phyloP scores from a whole-genome alignment of 2,888 invertebrate species.

The Thelaira solivaga region DNA sequence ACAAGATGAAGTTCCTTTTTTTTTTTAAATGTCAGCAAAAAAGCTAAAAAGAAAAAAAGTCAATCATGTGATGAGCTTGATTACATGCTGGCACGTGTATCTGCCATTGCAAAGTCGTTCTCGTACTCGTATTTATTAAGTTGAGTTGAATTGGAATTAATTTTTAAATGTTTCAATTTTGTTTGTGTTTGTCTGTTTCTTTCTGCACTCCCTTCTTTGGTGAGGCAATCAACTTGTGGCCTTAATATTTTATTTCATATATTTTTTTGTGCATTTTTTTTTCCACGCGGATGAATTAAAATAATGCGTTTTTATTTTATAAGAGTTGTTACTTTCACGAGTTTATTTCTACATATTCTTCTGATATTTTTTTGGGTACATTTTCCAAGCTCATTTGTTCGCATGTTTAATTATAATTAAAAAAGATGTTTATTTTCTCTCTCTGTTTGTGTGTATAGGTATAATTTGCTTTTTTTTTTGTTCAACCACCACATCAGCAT shows the following conservation, averaged over 20 bases:
- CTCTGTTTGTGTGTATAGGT: slow-evolving; percentile 19
- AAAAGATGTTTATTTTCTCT: no score
- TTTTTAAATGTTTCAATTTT: slow-evolving; percentile 63
- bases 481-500: slow-evolving; percentile 36
- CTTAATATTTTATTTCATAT: slow-evolving; percentile 2
- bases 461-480: not conserved
- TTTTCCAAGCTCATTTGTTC: slow-evolving; percentile 48
- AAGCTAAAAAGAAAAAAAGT: slow-evolving; percentile 16
- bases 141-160: slow-evolving; percentile 55
- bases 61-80: slow-evolving; percentile 54
- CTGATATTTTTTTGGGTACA: not conserved
- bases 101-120: slow-evolving; percentile 30
- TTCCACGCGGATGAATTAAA: slow-evolving; percentile 55
- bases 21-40: slow-evolving; percentile 12
- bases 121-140: no score
- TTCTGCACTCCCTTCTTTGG: not conserved
- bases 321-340: slow-evolving; percentile 35
- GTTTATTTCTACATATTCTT: slow-evolving; percentile 12
- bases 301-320: slow-evolving; percentile 59
- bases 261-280: slow-evolving; percentile 24
- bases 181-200: slow-evolving; percentile 2
- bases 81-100: slow-evolving; percentile 56
- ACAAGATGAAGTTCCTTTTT: not conserved
- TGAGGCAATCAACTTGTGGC: slow-evolving; percentile 33
- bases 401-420: slow-evolving; percentile 62